These are phyloP conservation scores for Ptychobarbus kaznakovi DNA, from an alignment of 2,797 vertebrate species.

Conservation along the genomic window DNA sequence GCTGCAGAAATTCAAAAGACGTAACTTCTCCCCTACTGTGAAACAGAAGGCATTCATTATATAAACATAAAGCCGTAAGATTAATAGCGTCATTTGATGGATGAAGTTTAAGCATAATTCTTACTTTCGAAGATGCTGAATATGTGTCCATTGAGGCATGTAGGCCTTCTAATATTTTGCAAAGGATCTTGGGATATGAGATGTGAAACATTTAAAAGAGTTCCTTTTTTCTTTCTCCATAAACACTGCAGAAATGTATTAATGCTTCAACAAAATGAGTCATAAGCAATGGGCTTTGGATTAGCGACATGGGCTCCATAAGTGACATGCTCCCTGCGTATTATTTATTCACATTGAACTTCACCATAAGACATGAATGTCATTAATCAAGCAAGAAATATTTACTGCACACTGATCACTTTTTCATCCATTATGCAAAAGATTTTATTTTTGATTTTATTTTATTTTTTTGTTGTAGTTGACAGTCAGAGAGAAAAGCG, in stretches of 20 bases:
- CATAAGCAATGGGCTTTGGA: not conserved
- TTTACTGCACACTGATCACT: conserved; percentile 40
- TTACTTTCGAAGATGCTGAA: conserved; percentile 17
- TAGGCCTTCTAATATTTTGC: conserved; percentile 13
- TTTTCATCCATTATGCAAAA: conserved; percentile 53
- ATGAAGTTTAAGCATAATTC: conserved; percentile 44
- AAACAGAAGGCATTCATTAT: conserved; percentile 37
- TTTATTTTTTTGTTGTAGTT: not conserved
- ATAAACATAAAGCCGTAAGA: conserved; percentile 39
- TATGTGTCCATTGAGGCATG: conserved; percentile 40
- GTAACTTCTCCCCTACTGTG: conserved; percentile 32
- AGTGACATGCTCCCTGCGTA: not conserved
- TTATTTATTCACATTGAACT: conserved; percentile 18
- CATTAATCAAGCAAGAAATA: conserved; percentile 39
- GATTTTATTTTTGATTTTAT: not conserved
- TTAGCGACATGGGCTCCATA: not conserved
- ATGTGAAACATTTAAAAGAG: not conserved
- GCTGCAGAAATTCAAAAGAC: conserved; percentile 34
- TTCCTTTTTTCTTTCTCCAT: no score
- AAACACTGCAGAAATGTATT: not conserved
- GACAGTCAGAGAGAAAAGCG: not conserved
- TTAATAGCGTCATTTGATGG: conserved; percentile 39
- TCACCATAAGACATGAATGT: conserved; percentile 28
- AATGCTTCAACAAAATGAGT: conserved; percentile 6
- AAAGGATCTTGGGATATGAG: not conserved